Percentiles rank a stretch among this genome's conserved stretches.
Conservation (phyloP, 1,140 invertebrate genomes). For the Calycopis cecrops region DNA sequence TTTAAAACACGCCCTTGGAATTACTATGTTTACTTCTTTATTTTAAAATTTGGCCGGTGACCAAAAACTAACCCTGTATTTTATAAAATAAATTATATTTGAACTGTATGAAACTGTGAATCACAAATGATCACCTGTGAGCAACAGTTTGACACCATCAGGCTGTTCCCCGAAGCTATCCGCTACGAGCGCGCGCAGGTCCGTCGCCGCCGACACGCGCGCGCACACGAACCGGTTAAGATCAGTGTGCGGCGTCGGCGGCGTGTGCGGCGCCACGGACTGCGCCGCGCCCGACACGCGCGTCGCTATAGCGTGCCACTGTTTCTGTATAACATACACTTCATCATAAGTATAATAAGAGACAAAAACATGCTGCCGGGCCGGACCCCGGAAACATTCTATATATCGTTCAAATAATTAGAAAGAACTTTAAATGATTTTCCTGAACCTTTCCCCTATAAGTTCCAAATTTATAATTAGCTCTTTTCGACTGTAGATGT, state of each 20-base stretch:
- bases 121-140: slow-evolving; percentile 41
- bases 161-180: slow-evolving; percentile 45
- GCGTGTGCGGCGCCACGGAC: slow-evolving; percentile 18
- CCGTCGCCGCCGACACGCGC: slow-evolving; percentile 50
- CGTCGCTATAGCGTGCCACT: slow-evolving; percentile 62
- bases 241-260: no score
- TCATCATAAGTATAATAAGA: no score
- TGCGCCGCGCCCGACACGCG: slow-evolving; percentile 26
- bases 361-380: no score
- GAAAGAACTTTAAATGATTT: no score
- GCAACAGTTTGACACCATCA: slow-evolving; percentile 35
- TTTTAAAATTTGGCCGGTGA: neutral
- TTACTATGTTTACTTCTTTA: no score
- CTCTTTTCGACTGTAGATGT: no score
- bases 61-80: neutral
- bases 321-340: slow-evolving; percentile 45
- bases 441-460: no score
- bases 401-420: no score
- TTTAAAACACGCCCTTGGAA: no score
- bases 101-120: neutral
- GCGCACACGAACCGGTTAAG: slow-evolving; percentile 42
- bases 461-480: no score
- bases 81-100: no score
- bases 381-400: no score
- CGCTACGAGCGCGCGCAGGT: slow-evolving; percentile 38